A percentile compares a stretch with the other conserved stretches of the same genome.
These are phyloP conservation scores for Enteromius argenteus DNA, from an alignment of 2,797 vertebrate genomes.

Conservation along the genomic window DNA sequence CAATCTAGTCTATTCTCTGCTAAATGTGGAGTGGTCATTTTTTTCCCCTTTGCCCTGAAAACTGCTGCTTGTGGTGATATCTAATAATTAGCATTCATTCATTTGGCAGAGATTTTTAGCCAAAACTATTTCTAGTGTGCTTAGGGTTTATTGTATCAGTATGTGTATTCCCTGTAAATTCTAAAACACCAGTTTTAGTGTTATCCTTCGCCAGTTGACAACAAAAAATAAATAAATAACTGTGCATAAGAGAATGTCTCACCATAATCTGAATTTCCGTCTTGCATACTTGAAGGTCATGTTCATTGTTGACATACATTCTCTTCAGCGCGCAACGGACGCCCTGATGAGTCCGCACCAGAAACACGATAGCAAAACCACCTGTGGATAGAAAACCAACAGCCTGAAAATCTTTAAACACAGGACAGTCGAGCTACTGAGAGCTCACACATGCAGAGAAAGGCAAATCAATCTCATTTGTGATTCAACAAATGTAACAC, in stretches of 20 bases:
- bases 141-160: not conserved
- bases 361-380: conserved; percentile 97
- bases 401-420: conserved; percentile 10
- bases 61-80: not conserved
- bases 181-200: not conserved
- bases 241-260: conserved; percentile 67
- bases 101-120: not conserved
- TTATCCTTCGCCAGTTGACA: not conserved
- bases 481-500: conserved; percentile 23
- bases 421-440: not conserved
- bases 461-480: conserved; percentile 10
- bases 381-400: conserved; percentile 74
- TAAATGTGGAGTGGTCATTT: not conserved
- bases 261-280: conserved; percentile 99
- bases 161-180: not conserved
- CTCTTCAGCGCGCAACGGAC: conserved; percentile 94
- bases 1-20: not conserved
- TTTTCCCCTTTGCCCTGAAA: no score
- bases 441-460: conserved; percentile 8
- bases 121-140: not conserved
- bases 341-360: conserved; percentile 93
- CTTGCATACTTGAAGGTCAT: conserved; percentile 96
- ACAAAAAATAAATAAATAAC: not conserved
- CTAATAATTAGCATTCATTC: not conserved
- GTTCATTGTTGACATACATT: conserved; percentile 98